phyloP scores from a whole-genome alignment of 1,140 invertebrate species.

The Vollenhovia emeryi region DNA sequence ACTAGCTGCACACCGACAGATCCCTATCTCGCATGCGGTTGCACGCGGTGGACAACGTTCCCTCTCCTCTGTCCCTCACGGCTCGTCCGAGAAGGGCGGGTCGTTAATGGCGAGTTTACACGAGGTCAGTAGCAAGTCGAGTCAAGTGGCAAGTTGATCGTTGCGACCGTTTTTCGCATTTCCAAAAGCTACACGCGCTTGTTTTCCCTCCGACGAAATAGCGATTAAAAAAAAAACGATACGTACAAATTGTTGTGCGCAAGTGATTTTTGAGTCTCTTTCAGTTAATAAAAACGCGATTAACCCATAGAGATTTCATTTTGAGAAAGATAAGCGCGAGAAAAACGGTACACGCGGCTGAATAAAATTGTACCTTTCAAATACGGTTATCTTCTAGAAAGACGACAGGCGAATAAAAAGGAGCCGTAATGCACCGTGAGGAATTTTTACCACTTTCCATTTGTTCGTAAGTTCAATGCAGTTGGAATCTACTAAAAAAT shows the following conservation, averaged over 20 bases:
- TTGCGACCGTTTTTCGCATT: slow-evolving; percentile 17
- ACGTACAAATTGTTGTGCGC: neutral
- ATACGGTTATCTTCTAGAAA: too few relatives aligned
- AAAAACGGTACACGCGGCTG: too few relatives aligned
- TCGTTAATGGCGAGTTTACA: slow-evolving; percentile 45
- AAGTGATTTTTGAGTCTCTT: neutral
- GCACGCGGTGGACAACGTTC: slow-evolving; percentile 51
- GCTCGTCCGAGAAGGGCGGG: neutral
- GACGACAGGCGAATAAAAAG: too few relatives aligned
- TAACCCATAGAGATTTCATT: too few relatives aligned
- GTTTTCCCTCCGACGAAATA: neutral
- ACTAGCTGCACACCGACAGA: slow-evolving; percentile 65
- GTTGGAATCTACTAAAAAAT: neutral
- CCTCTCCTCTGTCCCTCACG: neutral
- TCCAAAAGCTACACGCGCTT: neutral
- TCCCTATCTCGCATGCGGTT: slow-evolving; percentile 61
- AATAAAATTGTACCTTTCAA: too few relatives aligned
- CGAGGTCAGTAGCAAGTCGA: slow-evolving; percentile 16
- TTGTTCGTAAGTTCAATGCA: neutral
- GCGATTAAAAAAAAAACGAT: neutral
- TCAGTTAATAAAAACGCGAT: neutral
- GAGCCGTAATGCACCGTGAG: too few relatives aligned
- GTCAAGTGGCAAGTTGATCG: slow-evolving; percentile 11
- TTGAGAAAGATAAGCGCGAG: too few relatives aligned
- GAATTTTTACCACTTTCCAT: neutral